Percentiles rank a stretch among this genome's conserved stretches.
Conservation (phyloP, 2,113 vertebrate species). For the Passer domesticus region DNA sequence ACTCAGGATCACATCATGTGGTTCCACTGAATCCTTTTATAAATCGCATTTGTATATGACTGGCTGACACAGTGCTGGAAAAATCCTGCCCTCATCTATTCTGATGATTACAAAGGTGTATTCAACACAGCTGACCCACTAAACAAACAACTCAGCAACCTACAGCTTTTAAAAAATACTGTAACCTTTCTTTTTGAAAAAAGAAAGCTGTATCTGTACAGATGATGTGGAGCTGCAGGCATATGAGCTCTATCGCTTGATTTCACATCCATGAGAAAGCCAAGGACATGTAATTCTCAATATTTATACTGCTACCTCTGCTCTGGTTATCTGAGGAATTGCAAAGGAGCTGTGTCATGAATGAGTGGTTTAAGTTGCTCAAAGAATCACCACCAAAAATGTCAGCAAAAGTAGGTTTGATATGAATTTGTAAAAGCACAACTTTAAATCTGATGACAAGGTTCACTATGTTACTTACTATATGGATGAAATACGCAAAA, state of each 20-base stretch:
- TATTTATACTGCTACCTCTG: neutral
- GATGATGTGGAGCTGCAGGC: neutral
- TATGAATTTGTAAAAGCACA: neutral
- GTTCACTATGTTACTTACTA: neutral
- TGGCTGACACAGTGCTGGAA: neutral
- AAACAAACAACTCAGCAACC: neutral
- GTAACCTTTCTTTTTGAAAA: neutral
- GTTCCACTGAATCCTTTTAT: slow-evolving; percentile 2
- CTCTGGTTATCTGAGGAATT: neutral
- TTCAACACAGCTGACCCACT: neutral
- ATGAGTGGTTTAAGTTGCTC: neutral
- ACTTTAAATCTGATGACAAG: neutral
- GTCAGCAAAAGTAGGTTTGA: neutral
- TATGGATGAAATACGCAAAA: neutral
- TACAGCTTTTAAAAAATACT: neutral
- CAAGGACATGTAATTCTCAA: neutral
- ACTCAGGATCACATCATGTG: neutral
- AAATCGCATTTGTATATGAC: neutral
- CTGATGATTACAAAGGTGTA: neutral
- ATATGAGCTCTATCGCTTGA: neutral
- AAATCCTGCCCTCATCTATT: neutral
- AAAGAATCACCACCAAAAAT: neutral
- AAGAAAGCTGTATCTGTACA: neutral
- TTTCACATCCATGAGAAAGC: neutral
- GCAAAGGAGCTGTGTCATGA: neutral